Conservation (phyloP, 2,113 vertebrate species). For the Clarias batrachus region DNA sequence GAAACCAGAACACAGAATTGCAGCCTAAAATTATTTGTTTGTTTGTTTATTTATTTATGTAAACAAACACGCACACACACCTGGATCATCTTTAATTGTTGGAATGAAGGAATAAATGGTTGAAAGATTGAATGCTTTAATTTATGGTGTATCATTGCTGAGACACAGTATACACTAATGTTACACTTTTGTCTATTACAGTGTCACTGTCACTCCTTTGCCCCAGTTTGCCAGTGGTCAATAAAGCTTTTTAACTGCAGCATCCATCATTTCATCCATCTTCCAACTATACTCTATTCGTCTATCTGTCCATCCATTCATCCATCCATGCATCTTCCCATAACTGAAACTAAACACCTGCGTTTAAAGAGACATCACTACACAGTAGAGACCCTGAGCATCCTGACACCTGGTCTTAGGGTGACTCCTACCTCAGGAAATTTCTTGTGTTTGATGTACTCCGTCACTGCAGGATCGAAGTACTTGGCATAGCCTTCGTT, state of each 20-base stretch:
- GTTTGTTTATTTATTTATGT: background rate
- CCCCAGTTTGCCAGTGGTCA: background rate
- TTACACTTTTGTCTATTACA: background rate
- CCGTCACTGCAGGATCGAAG: slow-evolving; percentile 85
- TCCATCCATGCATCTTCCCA: no score
- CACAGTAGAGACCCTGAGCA: background rate
- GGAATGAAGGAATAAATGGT: background rate
- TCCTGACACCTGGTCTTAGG: background rate
- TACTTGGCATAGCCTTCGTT: slow-evolving; percentile 97
- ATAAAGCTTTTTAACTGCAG: background rate
- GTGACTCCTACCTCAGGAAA: slow-evolving; percentile 84
- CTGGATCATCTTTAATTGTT: background rate
- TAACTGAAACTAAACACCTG: background rate
- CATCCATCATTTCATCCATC: no score
- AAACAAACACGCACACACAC: background rate
- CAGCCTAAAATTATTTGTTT: no score
- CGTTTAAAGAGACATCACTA: background rate
- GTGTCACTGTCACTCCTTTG: background rate
- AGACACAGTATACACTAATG: no score
- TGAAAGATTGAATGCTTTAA: background rate
- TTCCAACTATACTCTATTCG: no score
- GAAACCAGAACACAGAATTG: no score
- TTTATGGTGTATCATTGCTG: no score
- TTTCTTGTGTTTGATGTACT: slow-evolving; percentile 93
- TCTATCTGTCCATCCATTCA: background rate